These are phyloP conservation scores for Aspidapion aeneum DNA, from an alignment of 2,888 invertebrate genomes.

Conservation along the genomic window DNA sequence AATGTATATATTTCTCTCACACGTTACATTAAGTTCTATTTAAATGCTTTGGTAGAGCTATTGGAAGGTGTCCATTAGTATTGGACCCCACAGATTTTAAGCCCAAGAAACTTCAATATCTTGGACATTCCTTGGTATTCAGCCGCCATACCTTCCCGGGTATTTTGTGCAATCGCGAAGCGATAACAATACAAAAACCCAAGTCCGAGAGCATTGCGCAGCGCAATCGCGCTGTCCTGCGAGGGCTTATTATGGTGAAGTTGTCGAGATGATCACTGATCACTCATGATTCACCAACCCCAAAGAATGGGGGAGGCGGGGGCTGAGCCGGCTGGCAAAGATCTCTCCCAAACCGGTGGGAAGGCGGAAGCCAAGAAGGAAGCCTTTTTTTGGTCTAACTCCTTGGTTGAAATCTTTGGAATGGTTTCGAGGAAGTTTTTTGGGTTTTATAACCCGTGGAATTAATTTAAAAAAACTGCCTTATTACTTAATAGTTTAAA, in stretches of 20 bases:
- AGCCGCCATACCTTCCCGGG: too few relatives aligned
- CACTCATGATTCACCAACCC: background rate
- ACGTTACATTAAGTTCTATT: background rate
- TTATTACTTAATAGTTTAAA: too few relatives aligned
- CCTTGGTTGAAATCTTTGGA: too few relatives aligned
- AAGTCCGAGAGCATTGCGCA: too few relatives aligned
- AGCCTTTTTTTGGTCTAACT: too few relatives aligned
- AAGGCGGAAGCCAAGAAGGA: background rate
- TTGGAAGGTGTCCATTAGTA: constrained; percentile 1
- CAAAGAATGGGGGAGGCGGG: background rate
- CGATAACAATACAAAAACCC: too few relatives aligned
- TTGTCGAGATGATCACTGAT: too few relatives aligned
- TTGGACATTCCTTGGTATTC: background rate
- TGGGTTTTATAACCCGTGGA: constrained; percentile 1
- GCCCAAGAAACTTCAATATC: background rate
- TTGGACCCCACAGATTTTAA: constrained; percentile 6
- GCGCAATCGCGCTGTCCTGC: background rate
- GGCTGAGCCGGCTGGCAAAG: background rate
- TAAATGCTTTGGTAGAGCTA: background rate
- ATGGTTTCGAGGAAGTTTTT: background rate
- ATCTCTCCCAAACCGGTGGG: background rate
- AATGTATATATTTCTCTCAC: background rate
- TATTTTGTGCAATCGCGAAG: too few relatives aligned
- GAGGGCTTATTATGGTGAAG: too few relatives aligned
- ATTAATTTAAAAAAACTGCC: constrained; percentile 4